Evolutionary conservation across 2,113 vertebrate genomes (phyloP).

Genomic region (Salvelinus namaycush): DNA sequence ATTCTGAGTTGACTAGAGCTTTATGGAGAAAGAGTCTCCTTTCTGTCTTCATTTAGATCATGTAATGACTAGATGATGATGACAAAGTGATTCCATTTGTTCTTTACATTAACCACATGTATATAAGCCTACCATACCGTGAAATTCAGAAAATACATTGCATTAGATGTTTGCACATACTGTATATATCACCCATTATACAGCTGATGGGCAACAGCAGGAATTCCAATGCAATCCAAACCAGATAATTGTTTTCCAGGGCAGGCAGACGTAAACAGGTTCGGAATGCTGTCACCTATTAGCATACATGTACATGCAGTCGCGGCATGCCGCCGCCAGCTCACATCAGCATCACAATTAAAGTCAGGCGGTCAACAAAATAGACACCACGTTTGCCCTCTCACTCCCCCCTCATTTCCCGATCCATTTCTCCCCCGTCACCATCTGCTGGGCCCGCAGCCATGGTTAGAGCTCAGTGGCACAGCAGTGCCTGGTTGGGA

Average conservation of each 20-base stretch:
- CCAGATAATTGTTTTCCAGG: constrained; percentile 47
- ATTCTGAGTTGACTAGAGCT: no score
- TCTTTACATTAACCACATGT: no score
- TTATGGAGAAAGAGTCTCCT: no score
- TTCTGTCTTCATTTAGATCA: no score
- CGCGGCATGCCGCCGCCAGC: constrained; percentile 35
- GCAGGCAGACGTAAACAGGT: constrained; percentile 40
- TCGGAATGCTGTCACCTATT: constrained; percentile 17
- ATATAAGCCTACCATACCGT: no score
- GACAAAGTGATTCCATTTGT: no score
- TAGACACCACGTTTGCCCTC: constrained; percentile 16
- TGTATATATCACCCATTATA: no score
- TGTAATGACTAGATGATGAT: no score
- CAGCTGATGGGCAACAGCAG: constrained; percentile 46
- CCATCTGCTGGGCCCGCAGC: constrained; percentile 35
- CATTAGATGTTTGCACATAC: no score
- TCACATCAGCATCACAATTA: constrained; percentile 58
- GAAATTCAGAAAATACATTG: no score
- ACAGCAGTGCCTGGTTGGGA: constrained; percentile 16
- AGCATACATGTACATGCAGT: constrained; percentile 41
- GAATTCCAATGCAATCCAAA: constrained; percentile 19
- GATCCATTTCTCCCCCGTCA: background rate
- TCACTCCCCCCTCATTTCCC: no score
- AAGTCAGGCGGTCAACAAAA: constrained; percentile 43
- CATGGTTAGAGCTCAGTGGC: constrained; percentile 47